Percentiles rank a stretch among this genome's conserved stretches.
phyloP scores from a whole-genome alignment of 2,113 vertebrate genomes.

The Ptychochromis oligacanthus region DNA sequence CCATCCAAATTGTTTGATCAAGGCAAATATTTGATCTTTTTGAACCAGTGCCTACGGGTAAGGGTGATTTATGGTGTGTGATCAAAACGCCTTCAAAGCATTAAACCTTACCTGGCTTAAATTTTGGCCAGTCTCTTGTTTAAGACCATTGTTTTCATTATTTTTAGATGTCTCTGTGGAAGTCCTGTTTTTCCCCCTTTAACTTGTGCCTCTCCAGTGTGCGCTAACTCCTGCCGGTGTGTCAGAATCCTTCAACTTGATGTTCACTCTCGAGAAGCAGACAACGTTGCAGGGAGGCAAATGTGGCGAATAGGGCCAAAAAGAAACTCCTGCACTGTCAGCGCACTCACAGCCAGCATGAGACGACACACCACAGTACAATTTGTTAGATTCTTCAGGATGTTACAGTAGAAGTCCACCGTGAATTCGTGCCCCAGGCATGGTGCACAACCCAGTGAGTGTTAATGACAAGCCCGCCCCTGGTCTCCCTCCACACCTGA shows the following conservation, averaged over 20 bases:
- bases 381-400: background rate
- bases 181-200: background rate
- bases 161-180: background rate
- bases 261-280: background rate
- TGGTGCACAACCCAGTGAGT: background rate
- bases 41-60: background rate
- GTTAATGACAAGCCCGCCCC: background rate
- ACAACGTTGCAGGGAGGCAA: background rate
- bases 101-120: background rate
- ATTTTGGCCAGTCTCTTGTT: background rate
- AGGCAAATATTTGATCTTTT: background rate
- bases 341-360: rapidly evolving
- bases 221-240: rapidly evolving
- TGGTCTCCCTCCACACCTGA: background rate
- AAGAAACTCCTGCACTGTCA: background rate
- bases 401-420: background rate
- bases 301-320: background rate
- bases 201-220: background rate
- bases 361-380: background rate
- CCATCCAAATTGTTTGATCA: too few species aligned
- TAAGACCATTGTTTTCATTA: background rate
- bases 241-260: background rate
- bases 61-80: too few species aligned
- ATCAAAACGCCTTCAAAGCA: background rate
- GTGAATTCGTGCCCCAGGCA: too few species aligned